Percentiles rank a stretch among this genome's conserved stretches.
phyloP scores from a whole-genome alignment of 2,113 vertebrate species.

The Lagopus muta region DNA sequence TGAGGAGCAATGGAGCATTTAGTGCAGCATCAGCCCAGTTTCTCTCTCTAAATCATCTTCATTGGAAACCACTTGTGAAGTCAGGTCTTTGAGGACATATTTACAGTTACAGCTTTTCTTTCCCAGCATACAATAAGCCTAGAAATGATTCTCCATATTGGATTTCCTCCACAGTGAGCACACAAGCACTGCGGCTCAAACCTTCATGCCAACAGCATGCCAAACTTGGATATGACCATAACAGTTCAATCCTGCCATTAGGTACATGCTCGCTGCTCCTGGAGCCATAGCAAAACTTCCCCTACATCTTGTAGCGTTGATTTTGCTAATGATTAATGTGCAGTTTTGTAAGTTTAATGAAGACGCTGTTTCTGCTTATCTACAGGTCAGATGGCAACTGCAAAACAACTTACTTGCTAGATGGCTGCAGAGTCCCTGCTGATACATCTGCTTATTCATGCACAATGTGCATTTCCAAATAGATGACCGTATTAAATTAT shows the following conservation, averaged over 20 bases:
- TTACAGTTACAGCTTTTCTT: not conserved
- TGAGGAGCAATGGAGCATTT: not conserved
- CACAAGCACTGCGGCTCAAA: not conserved
- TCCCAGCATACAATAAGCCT: not conserved
- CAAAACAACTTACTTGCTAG: conserved; percentile 25
- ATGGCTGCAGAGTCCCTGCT: conserved; percentile 27
- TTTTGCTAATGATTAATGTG: conserved; percentile 45
- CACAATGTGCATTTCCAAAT: conserved; percentile 21
- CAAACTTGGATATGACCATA: conserved; percentile 27
- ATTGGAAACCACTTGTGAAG: not conserved
- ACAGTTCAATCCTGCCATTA: conserved; percentile 12
- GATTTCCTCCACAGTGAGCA: not conserved
- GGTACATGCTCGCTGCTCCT: not conserved
- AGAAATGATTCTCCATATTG: not conserved
- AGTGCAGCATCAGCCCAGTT: not conserved
- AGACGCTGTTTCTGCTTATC: conserved; percentile 44
- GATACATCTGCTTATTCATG: not conserved
- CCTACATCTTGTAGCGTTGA: not conserved
- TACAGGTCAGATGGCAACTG: conserved; percentile 48
- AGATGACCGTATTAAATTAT: conserved; percentile 31
- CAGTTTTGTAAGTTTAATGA: conserved; percentile 36
- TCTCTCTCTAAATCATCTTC: not conserved
- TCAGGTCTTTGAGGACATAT: not conserved
- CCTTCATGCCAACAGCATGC: not conserved
- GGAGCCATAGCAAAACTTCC: not conserved